phyloP scores from a whole-genome alignment of 2,888 invertebrate genomes.

The Patella depressa region DNA sequence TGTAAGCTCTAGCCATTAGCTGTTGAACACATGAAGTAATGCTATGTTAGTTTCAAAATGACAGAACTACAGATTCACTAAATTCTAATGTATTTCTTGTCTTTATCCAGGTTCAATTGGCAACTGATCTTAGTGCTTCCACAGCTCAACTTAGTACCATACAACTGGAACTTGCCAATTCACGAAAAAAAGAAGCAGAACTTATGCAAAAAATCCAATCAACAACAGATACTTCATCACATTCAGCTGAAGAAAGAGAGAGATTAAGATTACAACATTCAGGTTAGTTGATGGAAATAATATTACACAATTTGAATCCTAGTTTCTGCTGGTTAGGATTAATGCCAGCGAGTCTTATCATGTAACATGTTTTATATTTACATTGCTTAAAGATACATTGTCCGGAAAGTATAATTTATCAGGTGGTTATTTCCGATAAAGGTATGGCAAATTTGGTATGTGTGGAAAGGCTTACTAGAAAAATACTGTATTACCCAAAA shows the following conservation, averaged over 20 bases:
- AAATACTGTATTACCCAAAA: too few relatives aligned
- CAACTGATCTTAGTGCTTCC: conserved; percentile 57
- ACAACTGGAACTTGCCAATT: conserved; percentile 59
- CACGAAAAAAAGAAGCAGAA: conserved; percentile 62
- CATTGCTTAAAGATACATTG: too few relatives aligned
- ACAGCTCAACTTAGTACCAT: conserved; percentile 61
- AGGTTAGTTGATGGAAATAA: conserved; percentile 40
- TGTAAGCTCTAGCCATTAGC: too few relatives aligned
- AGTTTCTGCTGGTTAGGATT: neutral
- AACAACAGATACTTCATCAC: conserved; percentile 40
- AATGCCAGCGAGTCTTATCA: neutral
- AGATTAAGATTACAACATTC: conserved; percentile 49
- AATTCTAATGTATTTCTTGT: too few relatives aligned
- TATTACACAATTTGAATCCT: neutral
- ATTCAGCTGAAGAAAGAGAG: conserved; percentile 55
- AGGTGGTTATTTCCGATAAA: too few relatives aligned
- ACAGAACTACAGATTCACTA: too few relatives aligned
- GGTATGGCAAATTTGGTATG: too few relatives aligned
- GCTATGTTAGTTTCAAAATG: too few relatives aligned
- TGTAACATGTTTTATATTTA: too few relatives aligned
- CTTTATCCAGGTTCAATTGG: conserved; percentile 51
- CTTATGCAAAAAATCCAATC: conserved; percentile 56
- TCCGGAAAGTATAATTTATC: too few relatives aligned
- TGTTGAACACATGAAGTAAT: too few relatives aligned
- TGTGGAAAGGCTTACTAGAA: too few relatives aligned